Percentiles rank a stretch among this genome's conserved stretches.
These are phyloP conservation scores for Heliothis subflexa DNA, from an alignment of 1,140 invertebrate species.

Conservation along the genomic window DNA sequence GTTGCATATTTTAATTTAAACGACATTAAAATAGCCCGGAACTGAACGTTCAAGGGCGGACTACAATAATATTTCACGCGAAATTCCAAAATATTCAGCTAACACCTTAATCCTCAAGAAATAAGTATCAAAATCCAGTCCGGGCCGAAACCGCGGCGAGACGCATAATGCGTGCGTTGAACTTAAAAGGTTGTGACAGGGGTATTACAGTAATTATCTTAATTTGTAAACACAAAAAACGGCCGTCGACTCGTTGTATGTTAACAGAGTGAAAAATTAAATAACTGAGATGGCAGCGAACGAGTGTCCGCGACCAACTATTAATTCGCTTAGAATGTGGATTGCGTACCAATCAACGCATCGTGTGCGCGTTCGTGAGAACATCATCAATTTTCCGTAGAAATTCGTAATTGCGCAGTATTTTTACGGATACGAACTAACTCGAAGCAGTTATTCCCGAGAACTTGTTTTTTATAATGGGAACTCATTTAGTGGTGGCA, in stretches of 20 bases:
- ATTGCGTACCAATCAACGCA: constrained; percentile 55
- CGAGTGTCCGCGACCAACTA: constrained; percentile 21
- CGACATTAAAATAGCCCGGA: constrained; percentile 77
- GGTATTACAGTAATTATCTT: constrained; percentile 79
- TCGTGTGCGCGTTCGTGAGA: constrained; percentile 48
- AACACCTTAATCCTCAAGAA: constrained; percentile 58
- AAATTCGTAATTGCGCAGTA: constrained; percentile 58
- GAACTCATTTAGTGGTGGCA: constrained; percentile 5
- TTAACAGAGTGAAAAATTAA: constrained; percentile 65
- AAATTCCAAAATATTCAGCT: constrained; percentile 58
- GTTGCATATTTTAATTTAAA: constrained; percentile 67
- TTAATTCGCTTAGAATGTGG: constrained; percentile 53
- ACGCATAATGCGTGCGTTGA: constrained; percentile 72
- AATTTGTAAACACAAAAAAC: constrained; percentile 81
- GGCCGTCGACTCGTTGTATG: constrained; percentile 57
- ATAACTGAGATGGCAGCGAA: constrained; percentile 52
- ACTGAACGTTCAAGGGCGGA: constrained; percentile 67
- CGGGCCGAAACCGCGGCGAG: constrained; percentile 40
- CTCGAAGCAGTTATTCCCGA: constrained; percentile 31
- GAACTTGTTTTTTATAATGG: constrained; percentile 44
- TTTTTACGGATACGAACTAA: constrained; percentile 52
- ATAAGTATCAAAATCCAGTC: constrained; percentile 62
- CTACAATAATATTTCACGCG: constrained; percentile 68
- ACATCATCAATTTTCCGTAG: constrained; percentile 59
- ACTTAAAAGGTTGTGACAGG: constrained; percentile 80